Evolutionary conservation across 2,888 invertebrate genomes (phyloP).

Genomic region (Emmelina monodactyla): DNA sequence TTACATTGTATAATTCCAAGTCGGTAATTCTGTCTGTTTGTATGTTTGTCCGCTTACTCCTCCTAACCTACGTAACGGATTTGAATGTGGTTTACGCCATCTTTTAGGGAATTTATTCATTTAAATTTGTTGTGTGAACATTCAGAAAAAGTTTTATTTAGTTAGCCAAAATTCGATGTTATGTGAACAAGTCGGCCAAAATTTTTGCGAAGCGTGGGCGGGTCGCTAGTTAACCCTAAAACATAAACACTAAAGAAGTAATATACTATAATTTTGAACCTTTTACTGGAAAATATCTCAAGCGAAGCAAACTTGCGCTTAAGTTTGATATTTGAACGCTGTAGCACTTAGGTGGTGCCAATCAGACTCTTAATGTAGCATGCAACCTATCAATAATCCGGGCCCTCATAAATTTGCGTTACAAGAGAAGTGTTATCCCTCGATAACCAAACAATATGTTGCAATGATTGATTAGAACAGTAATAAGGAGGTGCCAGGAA

Average conservation of each 20-base stretch:
- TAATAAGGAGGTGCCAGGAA: too few relatives aligned
- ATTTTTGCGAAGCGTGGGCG: too few relatives aligned
- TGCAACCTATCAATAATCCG: slow-evolving; percentile 29
- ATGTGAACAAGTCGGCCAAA: too few relatives aligned
- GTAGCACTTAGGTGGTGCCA: slow-evolving; percentile 17
- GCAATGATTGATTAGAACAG: slow-evolving; percentile 24
- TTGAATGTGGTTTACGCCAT: too few relatives aligned
- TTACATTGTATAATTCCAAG: too few relatives aligned
- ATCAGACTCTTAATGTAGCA: slow-evolving; percentile 38
- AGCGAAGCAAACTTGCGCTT: neutral
- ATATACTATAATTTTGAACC: neutral
- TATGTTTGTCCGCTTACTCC: neutral
- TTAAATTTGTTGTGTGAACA: neutral
- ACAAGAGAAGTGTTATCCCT: slow-evolving; percentile 21
- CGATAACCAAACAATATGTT: slow-evolving; percentile 26
- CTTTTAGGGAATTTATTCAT: too few relatives aligned
- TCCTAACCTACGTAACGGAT: too few relatives aligned
- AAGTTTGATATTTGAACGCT: neutral
- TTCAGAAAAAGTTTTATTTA: neutral
- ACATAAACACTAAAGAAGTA: neutral
- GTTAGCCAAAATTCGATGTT: too few relatives aligned
- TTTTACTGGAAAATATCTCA: neutral
- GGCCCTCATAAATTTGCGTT: slow-evolving; percentile 27
- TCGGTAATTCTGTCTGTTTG: neutral
- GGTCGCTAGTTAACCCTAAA: too few relatives aligned